Evolutionary conservation across 1,140 invertebrate species (phyloP).

Genomic region (Stenopsyche tienmushanensis): DNA sequence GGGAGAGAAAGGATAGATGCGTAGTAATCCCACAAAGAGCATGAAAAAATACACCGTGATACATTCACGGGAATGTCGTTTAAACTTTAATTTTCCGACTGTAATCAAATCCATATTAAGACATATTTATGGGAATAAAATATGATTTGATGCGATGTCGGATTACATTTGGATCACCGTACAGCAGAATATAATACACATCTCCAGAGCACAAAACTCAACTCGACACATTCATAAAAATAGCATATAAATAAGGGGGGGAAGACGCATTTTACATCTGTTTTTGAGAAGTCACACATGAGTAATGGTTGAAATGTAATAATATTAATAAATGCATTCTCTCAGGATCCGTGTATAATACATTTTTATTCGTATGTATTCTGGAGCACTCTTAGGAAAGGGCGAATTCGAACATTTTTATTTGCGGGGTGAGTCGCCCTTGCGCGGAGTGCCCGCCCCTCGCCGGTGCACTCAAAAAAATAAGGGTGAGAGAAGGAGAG

Average conservation of each 20-base stretch:
- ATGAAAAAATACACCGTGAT: not conserved
- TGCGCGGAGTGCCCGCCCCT: slow-evolving; percentile 1
- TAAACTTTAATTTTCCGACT: not conserved
- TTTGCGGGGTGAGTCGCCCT: slow-evolving; percentile 22
- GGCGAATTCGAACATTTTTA: slow-evolving; percentile 36
- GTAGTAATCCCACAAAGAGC: slow-evolving; percentile 4
- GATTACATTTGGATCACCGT: too few species aligned
- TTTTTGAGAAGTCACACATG: not conserved
- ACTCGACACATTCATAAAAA: too few species aligned
- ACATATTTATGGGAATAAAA: too few species aligned
- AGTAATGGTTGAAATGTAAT: not conserved
- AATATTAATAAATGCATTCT: slow-evolving; percentile 1
- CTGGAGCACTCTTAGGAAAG: slow-evolving; percentile 14
- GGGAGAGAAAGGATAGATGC: not conserved
- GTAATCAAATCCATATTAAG: too few species aligned
- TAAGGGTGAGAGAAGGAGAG: slow-evolving; percentile 12
- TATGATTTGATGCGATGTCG: too few species aligned
- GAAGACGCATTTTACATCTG: slow-evolving; percentile 5
- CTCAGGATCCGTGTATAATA: too few species aligned
- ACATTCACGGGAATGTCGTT: not conserved
- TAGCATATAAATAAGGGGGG: too few species aligned
- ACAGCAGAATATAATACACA: too few species aligned
- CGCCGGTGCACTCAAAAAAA: slow-evolving; percentile 20
- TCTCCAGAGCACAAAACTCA: too few species aligned
- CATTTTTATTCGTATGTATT: not conserved